Conservation (phyloP, 2,113 vertebrate genomes). For the Etheostoma cragini region DNA sequence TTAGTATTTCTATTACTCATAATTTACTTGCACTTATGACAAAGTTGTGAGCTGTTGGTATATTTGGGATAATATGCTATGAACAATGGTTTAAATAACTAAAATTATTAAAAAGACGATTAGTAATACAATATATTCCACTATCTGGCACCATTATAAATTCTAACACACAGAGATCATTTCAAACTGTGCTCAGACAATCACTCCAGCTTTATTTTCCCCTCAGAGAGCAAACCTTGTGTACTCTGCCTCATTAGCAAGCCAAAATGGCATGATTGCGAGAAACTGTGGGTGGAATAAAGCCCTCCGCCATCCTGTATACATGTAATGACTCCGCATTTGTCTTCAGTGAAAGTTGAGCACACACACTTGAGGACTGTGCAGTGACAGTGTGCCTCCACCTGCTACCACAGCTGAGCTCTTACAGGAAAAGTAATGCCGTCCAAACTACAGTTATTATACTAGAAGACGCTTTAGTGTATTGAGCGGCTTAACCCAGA, state of each 20-base stretch:
- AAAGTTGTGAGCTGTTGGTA: background rate
- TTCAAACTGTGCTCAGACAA: constrained; percentile 3
- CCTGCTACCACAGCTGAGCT: constrained; percentile 60
- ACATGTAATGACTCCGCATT: constrained; percentile 40
- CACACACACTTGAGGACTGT: constrained; percentile 42
- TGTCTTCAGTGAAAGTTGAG: constrained; percentile 30
- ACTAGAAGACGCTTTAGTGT: constrained; percentile 25
- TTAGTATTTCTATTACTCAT: background rate
- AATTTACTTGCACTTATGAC: background rate
- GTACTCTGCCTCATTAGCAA: constrained; percentile 35
- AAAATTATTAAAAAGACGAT: background rate
- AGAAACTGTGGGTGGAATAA: constrained; percentile 39
- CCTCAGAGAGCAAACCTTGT: background rate
- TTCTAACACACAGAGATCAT: background rate
- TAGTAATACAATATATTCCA: background rate
- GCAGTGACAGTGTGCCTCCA: constrained; percentile 53
- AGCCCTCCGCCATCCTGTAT: constrained; percentile 7
- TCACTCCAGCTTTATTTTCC: background rate
- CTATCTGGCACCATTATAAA: constrained; percentile 12
- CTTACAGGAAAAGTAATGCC: constrained; percentile 27
- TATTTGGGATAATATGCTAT: background rate
- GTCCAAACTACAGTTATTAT: constrained; percentile 43
- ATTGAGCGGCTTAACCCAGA: constrained; percentile 54
- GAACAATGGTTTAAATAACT: background rate
- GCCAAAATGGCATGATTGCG: constrained; percentile 3